Conservation (phyloP, 2,888 invertebrate genomes). For the Galerucella calmariensis region DNA sequence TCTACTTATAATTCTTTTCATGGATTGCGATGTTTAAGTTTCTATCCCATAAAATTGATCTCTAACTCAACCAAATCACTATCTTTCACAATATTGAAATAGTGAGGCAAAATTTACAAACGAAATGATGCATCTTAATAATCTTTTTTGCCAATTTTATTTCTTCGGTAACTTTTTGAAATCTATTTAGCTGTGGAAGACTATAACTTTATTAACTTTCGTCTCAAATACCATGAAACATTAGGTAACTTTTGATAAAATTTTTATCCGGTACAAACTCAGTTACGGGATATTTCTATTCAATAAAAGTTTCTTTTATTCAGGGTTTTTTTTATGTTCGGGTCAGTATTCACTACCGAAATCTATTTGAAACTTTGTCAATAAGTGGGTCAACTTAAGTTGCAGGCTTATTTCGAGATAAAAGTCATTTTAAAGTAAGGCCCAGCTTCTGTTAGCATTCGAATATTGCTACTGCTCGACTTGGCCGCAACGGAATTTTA, state of each 20-base stretch:
- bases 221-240: neutral
- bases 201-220: constrained; percentile 2
- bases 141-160: too few species aligned
- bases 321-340: neutral
- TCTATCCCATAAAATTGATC: too few species aligned
- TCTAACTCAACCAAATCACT: too few species aligned
- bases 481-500: neutral
- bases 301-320: neutral
- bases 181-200: neutral
- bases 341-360: constrained; percentile 13
- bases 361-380: constrained; percentile 22
- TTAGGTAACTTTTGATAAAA: neutral
- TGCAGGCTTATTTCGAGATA: constrained; percentile 24
- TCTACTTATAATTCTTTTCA: too few species aligned
- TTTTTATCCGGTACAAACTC: neutral
- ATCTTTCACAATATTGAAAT: too few species aligned
- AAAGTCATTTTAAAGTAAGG: constrained; percentile 24
- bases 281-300: neutral
- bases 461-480: constrained; percentile 11
- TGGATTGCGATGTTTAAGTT: too few species aligned
- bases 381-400: constrained; percentile 23
- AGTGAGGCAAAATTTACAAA: too few species aligned
- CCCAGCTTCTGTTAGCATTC: constrained; percentile 5
- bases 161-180: neutral
- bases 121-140: too few species aligned